Conservation (phyloP, 2,113 vertebrate genomes). For the Microtus richardsoni region DNA sequence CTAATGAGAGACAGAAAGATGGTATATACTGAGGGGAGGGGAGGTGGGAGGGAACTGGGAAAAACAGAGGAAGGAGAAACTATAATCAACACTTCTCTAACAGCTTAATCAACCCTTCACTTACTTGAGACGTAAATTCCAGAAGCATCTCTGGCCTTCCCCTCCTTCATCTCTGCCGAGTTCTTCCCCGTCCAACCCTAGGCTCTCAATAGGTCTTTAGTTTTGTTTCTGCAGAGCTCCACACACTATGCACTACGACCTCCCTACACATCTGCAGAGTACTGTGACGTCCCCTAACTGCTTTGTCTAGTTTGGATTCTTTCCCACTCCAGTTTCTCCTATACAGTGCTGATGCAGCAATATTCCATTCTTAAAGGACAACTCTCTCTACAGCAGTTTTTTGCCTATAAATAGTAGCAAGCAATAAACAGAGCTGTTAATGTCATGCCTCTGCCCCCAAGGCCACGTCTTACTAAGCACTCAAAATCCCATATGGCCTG, state of each 20-base stretch:
- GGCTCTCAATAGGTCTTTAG: fast-evolving
- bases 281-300: not conserved
- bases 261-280: not conserved
- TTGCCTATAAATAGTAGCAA: conserved; percentile 52
- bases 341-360: not conserved
- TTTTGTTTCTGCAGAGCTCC: not conserved
- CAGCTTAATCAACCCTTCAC: not conserved
- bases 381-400: not conserved
- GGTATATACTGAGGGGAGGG: not conserved
- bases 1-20: not conserved
- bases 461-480: not conserved
- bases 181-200: fast-evolving
- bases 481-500: not conserved
- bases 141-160: not conserved
- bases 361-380: conserved; percentile 26
- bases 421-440: conserved; percentile 27
- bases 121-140: not conserved
- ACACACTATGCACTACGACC: not conserved
- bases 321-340: not conserved
- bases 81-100: not conserved
- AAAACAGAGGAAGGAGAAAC: not conserved
- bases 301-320: not conserved
- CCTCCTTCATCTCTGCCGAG: not conserved
- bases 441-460: not conserved
- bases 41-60: not conserved